Percentiles rank a stretch among this genome's conserved stretches.
Conservation (phyloP, 35 echinoderm and acorn worm genomes). For the Acanthaster planci region DNA sequence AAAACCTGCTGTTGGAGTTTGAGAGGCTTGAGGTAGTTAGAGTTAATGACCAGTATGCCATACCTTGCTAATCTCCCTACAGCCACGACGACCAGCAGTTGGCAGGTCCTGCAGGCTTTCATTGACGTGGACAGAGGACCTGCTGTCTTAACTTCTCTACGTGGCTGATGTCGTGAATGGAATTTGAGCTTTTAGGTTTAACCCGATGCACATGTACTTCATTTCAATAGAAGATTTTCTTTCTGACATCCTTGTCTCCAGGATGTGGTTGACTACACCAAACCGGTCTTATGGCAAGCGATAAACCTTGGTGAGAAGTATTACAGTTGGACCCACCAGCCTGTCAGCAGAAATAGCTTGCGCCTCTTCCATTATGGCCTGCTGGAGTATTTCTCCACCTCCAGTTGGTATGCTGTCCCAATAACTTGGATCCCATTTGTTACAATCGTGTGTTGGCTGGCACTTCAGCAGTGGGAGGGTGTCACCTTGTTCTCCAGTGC, state of each 20-base stretch:
- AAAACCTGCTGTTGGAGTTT: too few relatives aligned
- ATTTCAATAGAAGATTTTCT: too few relatives aligned
- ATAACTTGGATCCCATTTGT: conserved; percentile 30
- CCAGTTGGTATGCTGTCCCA: conserved; percentile 15
- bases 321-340: conserved; percentile 22
- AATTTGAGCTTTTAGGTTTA: too few relatives aligned
- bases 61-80: too few relatives aligned
- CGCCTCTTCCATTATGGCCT: conserved; percentile 28
- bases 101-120: too few relatives aligned
- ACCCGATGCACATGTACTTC: too few relatives aligned
- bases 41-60: too few relatives aligned
- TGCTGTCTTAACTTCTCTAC: too few relatives aligned
- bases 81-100: too few relatives aligned
- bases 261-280: conserved; percentile 9
- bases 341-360: neutral
- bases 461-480: conserved; percentile 7
- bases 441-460: neutral
- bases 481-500: neutral
- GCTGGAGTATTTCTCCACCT: conserved; percentile 22
- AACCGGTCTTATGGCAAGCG: conserved; percentile 39
- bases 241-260: neutral
- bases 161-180: too few relatives aligned
- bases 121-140: too few relatives aligned
- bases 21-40: too few relatives aligned
- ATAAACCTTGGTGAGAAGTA: conserved; percentile 24